Evolutionary conservation across 2,888 invertebrate genomes (phyloP), one percentile per base, ranked within the genome.

Genomic region (Eupelmus urozonus): DNA sequence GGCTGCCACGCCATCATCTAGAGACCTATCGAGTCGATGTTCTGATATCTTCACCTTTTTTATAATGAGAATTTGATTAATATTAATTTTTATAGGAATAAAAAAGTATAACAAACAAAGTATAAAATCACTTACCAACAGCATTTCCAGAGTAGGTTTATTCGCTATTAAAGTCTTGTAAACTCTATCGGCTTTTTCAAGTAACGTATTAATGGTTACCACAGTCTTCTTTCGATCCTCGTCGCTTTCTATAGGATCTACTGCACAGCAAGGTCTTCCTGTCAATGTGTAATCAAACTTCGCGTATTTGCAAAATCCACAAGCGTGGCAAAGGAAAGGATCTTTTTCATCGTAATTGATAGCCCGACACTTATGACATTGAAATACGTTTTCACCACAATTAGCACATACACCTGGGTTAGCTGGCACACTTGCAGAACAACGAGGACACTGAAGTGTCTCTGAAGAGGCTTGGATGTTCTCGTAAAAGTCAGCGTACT

Each of bases 341-440:
- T 99, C 99, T 89, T 98, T 98, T 89, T 99, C 98, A 89, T 98
- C 98, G 90, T 99, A 99, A 91, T 99, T 99, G 84, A 99, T 99
- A 0, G 98, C 97, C 27, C 98, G 94, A 91, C 99, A 99, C 91
- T 99, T 99, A 91, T 98, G 98, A 86, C 99, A 99, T 87, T 99
- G 99, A 91, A 97, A 99, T 0, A 99, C 99, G 89, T 99, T 99
- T 90, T 99, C 99, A 0, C 99, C 98, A 87, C 98, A 98, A 90
- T 97, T 98, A 0, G 95, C 96, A 88, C 99, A 99, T 0, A 99
- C 98, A 0, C 99, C 99, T 0, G 99, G 98, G 89, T 98, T 98
- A 0, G 99, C 97, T 0, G 98, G 97, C 0, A 99, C 99, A 0
- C 97, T 96, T 27, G 98, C 97, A 77, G 97, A 97, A 89, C 99